Percentiles rank a stretch among this genome's conserved stretches.
phyloP scores from a whole-genome alignment of 2,888 invertebrate species.

The Candidula unifasciata region DNA sequence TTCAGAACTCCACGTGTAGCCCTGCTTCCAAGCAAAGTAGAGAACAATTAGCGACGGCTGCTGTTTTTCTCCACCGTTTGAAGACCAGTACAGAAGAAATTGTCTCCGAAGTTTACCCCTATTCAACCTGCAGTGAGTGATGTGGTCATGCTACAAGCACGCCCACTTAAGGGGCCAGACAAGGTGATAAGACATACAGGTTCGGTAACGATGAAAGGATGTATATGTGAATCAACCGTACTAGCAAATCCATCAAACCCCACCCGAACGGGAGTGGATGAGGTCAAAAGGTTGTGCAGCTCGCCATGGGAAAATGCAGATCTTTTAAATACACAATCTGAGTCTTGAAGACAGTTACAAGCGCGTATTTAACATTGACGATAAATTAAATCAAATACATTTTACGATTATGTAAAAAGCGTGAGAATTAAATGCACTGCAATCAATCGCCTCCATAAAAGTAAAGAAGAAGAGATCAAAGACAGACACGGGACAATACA shows the following conservation, averaged over 20 bases:
- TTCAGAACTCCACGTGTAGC: not conserved
- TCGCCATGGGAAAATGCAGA: conserved; percentile 2
- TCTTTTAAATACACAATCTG: not conserved
- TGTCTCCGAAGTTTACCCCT: not conserved
- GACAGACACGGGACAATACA: too few relatives aligned
- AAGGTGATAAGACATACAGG: conserved; percentile 27
- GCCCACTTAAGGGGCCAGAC: conserved; percentile 31
- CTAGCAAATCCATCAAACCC: not conserved
- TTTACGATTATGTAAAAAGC: too few relatives aligned
- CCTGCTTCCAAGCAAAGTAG: not conserved
- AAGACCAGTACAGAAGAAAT: not conserved
- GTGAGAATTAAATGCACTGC: too few relatives aligned
- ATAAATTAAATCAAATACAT: too few relatives aligned
- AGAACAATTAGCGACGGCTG: conserved; percentile 15
- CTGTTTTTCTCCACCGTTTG: not conserved
- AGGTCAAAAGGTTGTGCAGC: conserved; percentile 4
- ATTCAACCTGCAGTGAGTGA: not conserved
- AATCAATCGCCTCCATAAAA: too few relatives aligned
- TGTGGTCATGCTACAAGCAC: conserved; percentile 30
- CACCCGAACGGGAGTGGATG: not conserved
- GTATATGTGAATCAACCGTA: not conserved
- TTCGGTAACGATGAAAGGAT: too few relatives aligned
- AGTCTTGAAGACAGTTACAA: not conserved
- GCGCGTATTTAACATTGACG: too few relatives aligned
- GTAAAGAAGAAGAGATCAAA: too few relatives aligned